Evolutionary conservation across 1,140 invertebrate species (phyloP), one percentile per base, ranked within the genome.

Genomic region (Potamilus streckersoni): DNA sequence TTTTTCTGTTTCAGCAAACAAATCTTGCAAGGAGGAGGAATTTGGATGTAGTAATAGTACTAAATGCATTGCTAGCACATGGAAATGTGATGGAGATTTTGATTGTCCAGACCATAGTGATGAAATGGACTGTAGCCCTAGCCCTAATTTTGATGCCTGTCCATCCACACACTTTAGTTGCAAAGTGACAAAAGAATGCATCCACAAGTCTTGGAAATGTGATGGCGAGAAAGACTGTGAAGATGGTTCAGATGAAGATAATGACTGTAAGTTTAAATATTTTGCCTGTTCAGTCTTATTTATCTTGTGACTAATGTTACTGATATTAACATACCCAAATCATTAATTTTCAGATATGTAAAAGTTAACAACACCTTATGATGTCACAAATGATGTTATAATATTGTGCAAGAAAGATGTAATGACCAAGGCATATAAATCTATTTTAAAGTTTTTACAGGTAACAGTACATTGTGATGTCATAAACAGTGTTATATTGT

Each of bases 151-250:
- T 16, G 67, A 65, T 20, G 56, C 62, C 8, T 82, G 80, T 68
- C 49, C 72, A 23, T 20, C 19, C 11, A 57, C 69, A 49, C 74
- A 79, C 15, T 79, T 76, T 60, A 62, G 60, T 56, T 79, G 77
- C 76, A 20, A 66, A 5, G 61, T 62, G n/a, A 69, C 66, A 23
- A 69, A 67, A 31, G 77, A 82, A 58, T 98, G 97, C 87, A 98
- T 99, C 75, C 96, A 96, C 0, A 93, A 93, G 75, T 95, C 96
- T 84, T 98, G 96, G 96, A 58, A 83, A 8, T 91, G 91, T 86
- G 90, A 91, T 78, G 84, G 87, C 11, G 85, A 87, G n/a, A 71
- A 81, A 3, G 90, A 91, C 76, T 91, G 91, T 81, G 69, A 75
- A 16, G 90, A 94, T 86, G 91, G 90, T n/a, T 91, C 90, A 11